Evolutionary conservation across 2,888 invertebrate species (phyloP), one percentile per base, ranked within the genome.

Genomic region (Oxyscelio sp.): DNA sequence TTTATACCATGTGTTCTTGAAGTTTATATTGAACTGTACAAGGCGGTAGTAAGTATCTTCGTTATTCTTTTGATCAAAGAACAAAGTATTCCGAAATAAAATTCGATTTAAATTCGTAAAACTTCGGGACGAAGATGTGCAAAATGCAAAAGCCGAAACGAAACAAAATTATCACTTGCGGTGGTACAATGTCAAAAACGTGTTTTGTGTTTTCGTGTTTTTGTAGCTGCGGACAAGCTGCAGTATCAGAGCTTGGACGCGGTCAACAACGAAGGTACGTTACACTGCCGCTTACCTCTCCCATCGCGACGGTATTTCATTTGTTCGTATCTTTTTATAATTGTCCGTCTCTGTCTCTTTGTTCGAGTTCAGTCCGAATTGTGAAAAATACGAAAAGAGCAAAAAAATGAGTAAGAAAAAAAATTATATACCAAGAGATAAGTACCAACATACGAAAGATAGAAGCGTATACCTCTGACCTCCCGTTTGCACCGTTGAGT

Each of bases 191-290:
- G 50, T 79, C 63, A n/a, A 70, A 74, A 75, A 84, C 71, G 68
- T 77, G 81, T 66, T 81, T 81, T 75, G 81, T 92, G 91, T 87
- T 92, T 91, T 91, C 93, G 91, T 93, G 92, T 93, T 93, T 92
- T 93, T 91, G 92, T 94, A 94, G 94, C 94, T 94, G 95, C 95
- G 93, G 95, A 95, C 91, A 95, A 95, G 92, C 94, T 95, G 94
- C 96, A 95, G 92, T 95, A 95, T 95, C 96, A 95, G 94, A 96
- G 96, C 94, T 95, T 96, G 95, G 96, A 96, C 93, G 95, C 95
- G 92, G 96, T 96, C 93, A 95, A 96, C 94, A 95, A 95, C 91
- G 95, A 96, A 96, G 96, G 96, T 96, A 95, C 92, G 95, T 94
- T 89, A 87, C 86, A 90, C 78, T 80, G 83, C 75, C 84, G 63